Evolutionary conservation across 2,888 invertebrate genomes (phyloP).

Genomic region (Allophyes oxyacanthae): DNA sequence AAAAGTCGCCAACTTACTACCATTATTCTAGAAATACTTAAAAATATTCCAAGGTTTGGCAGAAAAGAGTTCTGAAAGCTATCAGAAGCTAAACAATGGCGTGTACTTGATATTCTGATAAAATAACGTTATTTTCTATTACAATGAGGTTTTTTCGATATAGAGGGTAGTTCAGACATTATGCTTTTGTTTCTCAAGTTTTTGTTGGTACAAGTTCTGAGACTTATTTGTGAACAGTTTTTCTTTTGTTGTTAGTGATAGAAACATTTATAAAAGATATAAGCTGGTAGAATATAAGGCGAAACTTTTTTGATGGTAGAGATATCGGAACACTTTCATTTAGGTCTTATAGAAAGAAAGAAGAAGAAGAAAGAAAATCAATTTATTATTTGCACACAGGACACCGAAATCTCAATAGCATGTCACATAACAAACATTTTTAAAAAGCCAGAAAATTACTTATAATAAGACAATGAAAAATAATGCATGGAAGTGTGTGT

Average conservation of each 20-base stretch:
- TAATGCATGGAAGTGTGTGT: no score
- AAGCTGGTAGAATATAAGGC: no score
- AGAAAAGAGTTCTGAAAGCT: slow-evolving; percentile 30
- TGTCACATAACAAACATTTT: no score
- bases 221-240: background rate
- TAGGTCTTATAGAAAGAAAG: no score
- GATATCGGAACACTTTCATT: no score
- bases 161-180: background rate
- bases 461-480: no score
- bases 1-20: background rate
- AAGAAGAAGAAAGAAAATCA: no score
- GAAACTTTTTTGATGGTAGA: no score
- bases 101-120: slow-evolving; percentile 13
- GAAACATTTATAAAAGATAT: no score
- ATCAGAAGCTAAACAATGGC: slow-evolving; percentile 15
- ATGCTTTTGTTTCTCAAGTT: slow-evolving; percentile 9
- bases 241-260: background rate
- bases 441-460: no score
- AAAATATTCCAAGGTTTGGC: slow-evolving; percentile 27
- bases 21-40: slow-evolving; percentile 22
- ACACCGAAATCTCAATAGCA: no score
- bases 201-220: background rate
- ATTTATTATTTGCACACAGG: no score
- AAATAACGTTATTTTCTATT: slow-evolving; percentile 19
- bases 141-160: slow-evolving; percentile 5